Percentiles rank a stretch among this genome's conserved stretches.
These are phyloP conservation scores for Tuberolachnus salignus DNA, from an alignment of 2,888 invertebrate species.

Conservation along the genomic window DNA sequence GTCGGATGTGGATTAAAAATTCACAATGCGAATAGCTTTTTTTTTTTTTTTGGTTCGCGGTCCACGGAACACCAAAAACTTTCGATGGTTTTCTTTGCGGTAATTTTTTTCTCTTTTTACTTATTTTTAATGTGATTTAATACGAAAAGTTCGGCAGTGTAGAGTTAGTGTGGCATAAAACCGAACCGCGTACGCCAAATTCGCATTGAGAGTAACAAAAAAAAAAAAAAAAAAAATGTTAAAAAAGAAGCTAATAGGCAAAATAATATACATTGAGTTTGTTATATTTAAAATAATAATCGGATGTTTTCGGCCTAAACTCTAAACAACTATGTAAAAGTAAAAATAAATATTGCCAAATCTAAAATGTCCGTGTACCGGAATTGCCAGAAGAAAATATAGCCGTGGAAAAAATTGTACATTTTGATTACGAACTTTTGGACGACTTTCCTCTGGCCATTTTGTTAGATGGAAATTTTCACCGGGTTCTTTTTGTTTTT, in stretches of 20 bases:
- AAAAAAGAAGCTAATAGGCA: not conserved
- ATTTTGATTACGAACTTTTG: no score
- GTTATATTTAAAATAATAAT: conserved; percentile 2
- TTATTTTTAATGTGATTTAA: conserved; percentile 29
- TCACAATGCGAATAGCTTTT: conserved; percentile 22
- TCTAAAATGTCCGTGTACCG: no score
- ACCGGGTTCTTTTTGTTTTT: no score
- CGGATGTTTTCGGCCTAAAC: no score
- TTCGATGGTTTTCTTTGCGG: not conserved
- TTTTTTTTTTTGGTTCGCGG: conserved; percentile 8
- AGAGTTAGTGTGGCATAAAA: not conserved
- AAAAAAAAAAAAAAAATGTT: not conserved
- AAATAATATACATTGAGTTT: not conserved
- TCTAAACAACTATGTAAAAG: no score
- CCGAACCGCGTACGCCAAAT: not conserved
- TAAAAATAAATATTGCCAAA: no score
- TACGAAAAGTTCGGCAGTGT: conserved; percentile 18
- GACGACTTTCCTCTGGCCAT: no score
- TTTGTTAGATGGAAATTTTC: no score
- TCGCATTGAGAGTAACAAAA: not conserved
- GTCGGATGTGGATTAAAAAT: conserved; percentile 23
- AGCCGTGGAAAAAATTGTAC: no score
- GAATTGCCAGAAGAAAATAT: no score
- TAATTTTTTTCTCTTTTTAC: not conserved
- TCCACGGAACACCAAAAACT: conserved; percentile 7